Base-by-base conservation (phyloP, 35 echinoderm and acorn worm genomes). In the Apostichopus californicus region DNA sequence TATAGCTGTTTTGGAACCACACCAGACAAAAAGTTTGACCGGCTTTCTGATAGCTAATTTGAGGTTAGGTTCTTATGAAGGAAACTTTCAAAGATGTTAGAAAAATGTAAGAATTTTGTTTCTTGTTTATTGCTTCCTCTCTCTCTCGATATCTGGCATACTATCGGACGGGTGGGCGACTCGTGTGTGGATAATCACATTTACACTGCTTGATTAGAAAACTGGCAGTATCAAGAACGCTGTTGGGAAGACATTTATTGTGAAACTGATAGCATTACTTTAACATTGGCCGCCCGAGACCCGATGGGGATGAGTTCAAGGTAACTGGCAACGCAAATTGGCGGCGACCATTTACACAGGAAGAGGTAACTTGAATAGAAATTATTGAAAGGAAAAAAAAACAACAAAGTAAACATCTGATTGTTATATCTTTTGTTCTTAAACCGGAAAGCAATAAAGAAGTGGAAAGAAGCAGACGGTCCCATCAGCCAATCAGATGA, bases 201-300 rank as follows among this genome's bases (percentile, higher is more conserved):
- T 58, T 85, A 59, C 57, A 85, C 18, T 54, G 55, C 55, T 58
- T 85, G 55, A 85, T 85, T 85, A 85, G 54, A 56, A 83, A 57
- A 85, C 55, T 85, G 14, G 23, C 81, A 58, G 57, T 85, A 4
- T 85, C 23, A 15, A 9, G 6, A 85, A 17, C 81, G 5, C 81
- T 55, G 81, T 85, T 58, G 81, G 55, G 54, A 85, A 85, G 56
- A 56, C 81, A 85, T 85, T 85, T 85, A 85, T 54, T 17, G 81
- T 85, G 56, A 58, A 58, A 58, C 17, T 85, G 81, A 85, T 85
- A 85, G 10, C 55, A 22, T 59, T 85, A 59, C 34, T 46, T 46
- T 46, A 18, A 75, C 11, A 85, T 46, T 46, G 34, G 81, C 81
- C 81, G 81, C 81, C 81, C 13, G 23, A 59, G 81, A 17, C 80